These are phyloP conservation scores for Ictalurus punctatus DNA, from an alignment of 2,113 vertebrate genomes.

Conservation along the genomic window DNA sequence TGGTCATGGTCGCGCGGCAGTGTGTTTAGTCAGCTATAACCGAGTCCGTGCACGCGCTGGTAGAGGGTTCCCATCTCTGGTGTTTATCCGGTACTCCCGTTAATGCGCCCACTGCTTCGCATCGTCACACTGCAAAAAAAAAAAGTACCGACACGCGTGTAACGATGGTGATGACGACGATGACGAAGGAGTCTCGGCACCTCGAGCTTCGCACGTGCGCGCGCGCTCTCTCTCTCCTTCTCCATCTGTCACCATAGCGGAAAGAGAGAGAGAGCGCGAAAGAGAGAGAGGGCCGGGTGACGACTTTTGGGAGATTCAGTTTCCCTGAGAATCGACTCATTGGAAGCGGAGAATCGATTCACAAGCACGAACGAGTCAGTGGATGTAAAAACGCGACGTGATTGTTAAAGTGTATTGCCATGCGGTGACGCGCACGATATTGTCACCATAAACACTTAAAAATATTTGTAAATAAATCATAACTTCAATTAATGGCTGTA, in stretches of 20 bases:
- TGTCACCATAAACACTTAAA: not conserved
- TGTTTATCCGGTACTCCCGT: not conserved
- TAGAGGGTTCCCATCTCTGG: constrained; percentile 11
- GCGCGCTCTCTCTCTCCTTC: not conserved
- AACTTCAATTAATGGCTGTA: not conserved
- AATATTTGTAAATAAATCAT: not conserved
- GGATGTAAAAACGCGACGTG: not conserved
- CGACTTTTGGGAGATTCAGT: not conserved
- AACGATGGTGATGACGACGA: not conserved
- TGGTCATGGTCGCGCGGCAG: constrained; percentile 63
- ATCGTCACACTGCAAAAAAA: not conserved
- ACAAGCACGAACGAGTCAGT: not conserved
- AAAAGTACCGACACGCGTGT: not conserved
- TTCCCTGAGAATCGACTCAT: not conserved
- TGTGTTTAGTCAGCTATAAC: constrained; percentile 69
- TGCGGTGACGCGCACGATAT: too few relatives aligned
- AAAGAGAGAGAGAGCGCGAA: not conserved
- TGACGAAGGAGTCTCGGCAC: constrained; percentile 13
- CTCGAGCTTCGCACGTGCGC: not conserved
- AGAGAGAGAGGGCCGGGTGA: not conserved
- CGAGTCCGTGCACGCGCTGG: constrained; percentile 1
- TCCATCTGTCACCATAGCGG: constrained; percentile 7
- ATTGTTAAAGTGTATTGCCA: not conserved
- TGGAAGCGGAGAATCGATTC: not conserved
- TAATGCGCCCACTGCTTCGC: not conserved